Conservation (phyloP, 2,113 vertebrate genomes). For the Peromyscus polionotus region DNA sequence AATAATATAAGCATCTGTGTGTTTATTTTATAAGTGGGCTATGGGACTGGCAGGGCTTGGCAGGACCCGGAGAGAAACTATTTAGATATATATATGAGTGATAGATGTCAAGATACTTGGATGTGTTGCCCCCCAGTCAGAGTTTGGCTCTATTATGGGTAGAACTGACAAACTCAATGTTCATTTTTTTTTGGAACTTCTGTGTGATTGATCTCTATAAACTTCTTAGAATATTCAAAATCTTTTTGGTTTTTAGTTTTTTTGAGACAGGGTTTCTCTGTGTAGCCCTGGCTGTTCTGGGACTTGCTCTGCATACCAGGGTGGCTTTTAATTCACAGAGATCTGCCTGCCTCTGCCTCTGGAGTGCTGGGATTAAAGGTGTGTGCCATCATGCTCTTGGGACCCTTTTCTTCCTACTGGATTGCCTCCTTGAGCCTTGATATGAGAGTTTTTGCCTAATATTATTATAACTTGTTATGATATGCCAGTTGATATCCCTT, state of each 20-base stretch:
- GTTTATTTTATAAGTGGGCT: too few species aligned
- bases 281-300: neutral
- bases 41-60: too few species aligned
- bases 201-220: conserved; percentile 65
- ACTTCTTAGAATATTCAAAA: neutral
- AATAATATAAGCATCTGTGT: too few species aligned
- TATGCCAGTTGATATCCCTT: neutral
- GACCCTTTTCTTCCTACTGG: neutral
- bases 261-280: neutral
- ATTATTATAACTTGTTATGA: neutral
- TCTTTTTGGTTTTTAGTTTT: neutral
- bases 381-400: neutral
- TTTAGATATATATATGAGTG: neutral
- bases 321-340: neutral
- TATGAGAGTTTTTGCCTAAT: neutral
- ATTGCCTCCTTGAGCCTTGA: neutral
- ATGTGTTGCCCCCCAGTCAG: neutral
- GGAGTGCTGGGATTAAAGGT: neutral
- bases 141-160: neutral
- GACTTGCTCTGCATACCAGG: neutral
- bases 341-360: neutral
- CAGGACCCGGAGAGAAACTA: too few species aligned
- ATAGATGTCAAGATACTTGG: conserved; percentile 17
- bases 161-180: neutral
- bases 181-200: neutral